phyloP scores from a whole-genome alignment of 2,888 invertebrate genomes.

The Agrotis exclamationis region DNA sequence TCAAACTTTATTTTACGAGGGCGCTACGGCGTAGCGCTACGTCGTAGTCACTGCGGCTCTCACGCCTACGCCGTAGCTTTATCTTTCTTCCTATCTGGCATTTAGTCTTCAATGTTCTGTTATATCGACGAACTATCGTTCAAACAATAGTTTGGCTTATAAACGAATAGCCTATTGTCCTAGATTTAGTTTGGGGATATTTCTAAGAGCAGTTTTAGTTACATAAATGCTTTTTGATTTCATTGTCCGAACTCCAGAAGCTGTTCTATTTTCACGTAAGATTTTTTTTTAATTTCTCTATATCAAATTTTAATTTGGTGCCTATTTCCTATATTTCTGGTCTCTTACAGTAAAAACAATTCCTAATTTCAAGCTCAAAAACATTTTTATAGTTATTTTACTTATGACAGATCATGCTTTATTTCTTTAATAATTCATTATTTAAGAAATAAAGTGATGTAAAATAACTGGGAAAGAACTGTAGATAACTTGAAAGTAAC shows the following conservation, averaged over 20 bases:
- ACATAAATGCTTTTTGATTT: neutral
- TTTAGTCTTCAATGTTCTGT: conserved; percentile 40
- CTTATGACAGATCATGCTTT: too few species aligned
- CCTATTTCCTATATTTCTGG: too few species aligned
- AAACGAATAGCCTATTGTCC: conserved; percentile 23
- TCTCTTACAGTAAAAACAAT: too few species aligned
- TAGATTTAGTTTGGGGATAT: conserved; percentile 17
- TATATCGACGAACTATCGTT: conserved; percentile 9
- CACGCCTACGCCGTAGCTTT: conserved; percentile 65
- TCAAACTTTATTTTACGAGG: conserved; percentile 17
- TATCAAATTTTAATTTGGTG: too few species aligned
- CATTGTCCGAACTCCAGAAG: neutral
- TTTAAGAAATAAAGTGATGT: too few species aligned
- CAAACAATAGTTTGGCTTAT: conserved; percentile 30
- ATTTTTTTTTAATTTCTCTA: too few species aligned
- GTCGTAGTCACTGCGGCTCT: conserved; percentile 50
- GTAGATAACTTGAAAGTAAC: neutral
- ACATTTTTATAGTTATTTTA: too few species aligned
- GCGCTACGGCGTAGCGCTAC: conserved; percentile 65
- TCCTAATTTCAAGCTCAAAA: too few species aligned
- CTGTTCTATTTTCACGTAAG: too few species aligned
- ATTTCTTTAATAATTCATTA: neutral
- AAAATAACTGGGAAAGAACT: neutral
- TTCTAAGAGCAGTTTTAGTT: neutral
- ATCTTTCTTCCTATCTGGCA: conserved; percentile 39